Evolutionary conservation across 2,113 vertebrate genomes (phyloP), one percentile per base, ranked within the genome.

Genomic region (Apus apus): DNA sequence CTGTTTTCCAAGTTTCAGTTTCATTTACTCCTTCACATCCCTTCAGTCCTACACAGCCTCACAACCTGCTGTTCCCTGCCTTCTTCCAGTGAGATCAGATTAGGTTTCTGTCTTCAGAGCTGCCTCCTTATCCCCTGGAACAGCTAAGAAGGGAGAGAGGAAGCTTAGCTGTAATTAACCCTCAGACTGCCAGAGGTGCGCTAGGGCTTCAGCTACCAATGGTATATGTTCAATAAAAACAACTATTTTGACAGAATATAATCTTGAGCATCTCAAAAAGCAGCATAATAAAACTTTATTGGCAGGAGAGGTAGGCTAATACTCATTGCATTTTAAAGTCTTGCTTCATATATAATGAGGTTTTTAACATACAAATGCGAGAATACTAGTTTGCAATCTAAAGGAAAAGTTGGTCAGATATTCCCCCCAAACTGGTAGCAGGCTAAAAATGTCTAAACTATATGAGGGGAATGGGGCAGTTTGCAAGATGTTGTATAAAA

Each of bases 161-260:
- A 90, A 71, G 53, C 58, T 74, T 91, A 72, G 48, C 65, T 85
- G 60, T 64, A 67, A 61, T 91, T 94, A 95, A 90, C 92, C 36
- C 58, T 27, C 43, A 86, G 48, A 19, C 80, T 88, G 38, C 81
- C 81, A 82, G 58, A 72, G 70, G 11, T 76, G 61, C 13, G 66
- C 9, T 76, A 46, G 15, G 40, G 8, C 58, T 91, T 96, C 66
- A 46, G 66, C 60, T 71, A 30, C 2, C 0, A 56, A 45, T 61
- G 27, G 20, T 72, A 17, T 72, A 19, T 0, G 0, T 14, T 80
- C 16, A 68, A 53, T 46, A 62, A 68, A 89, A 68, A 4, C 22
- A 71, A 77, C 8, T 48, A 21, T 48, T 48, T 48, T 48, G 20
- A 48, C 46, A 48, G 46, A 48, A 22, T 48, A 48, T 48, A 20